These are phyloP conservation scores for Hipparchia semele DNA, from an alignment of 2,888 invertebrate species.

Conservation along the genomic window DNA sequence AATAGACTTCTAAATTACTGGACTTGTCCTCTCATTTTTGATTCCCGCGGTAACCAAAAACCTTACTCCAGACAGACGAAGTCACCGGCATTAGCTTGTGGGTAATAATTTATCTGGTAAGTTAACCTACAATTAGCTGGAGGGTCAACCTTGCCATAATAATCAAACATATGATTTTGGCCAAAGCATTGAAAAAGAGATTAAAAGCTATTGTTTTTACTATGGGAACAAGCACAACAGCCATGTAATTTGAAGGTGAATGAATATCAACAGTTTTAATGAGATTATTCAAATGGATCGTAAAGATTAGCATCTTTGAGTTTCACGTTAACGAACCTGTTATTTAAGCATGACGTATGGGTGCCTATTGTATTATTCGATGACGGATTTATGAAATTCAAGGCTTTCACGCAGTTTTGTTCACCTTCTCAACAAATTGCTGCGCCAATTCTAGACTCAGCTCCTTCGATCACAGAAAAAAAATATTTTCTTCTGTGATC, in stretches of 20 bases:
- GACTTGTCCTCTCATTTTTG: too few relatives aligned
- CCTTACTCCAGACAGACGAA: too few relatives aligned
- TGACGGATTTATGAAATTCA: neutral
- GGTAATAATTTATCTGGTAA: neutral
- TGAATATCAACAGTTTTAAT: constrained; percentile 31
- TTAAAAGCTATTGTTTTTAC: constrained; percentile 7
- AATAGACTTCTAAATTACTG: too few relatives aligned
- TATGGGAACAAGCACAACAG: constrained; percentile 23
- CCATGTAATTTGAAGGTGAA: constrained; percentile 25
- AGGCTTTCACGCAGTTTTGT: too few relatives aligned
- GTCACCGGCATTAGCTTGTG: too few relatives aligned
- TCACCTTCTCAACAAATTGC: too few relatives aligned
- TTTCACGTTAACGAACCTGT: constrained; percentile 33
- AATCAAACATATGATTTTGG: neutral
- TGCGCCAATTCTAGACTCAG: too few relatives aligned
- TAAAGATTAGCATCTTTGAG: constrained; percentile 30
- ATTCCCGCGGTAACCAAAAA: too few relatives aligned
- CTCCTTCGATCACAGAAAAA: too few relatives aligned
- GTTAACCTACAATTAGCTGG: neutral
- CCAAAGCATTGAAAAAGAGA: neutral
- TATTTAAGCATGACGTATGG: constrained; percentile 20
- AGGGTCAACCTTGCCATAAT: neutral
- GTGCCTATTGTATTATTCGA: constrained; percentile 13
- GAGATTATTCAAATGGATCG: constrained; percentile 23
- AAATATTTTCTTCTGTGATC: too few relatives aligned